Base-by-base conservation (phyloP, 2,113 vertebrate species). In the Seriola aureovittata region DNA sequence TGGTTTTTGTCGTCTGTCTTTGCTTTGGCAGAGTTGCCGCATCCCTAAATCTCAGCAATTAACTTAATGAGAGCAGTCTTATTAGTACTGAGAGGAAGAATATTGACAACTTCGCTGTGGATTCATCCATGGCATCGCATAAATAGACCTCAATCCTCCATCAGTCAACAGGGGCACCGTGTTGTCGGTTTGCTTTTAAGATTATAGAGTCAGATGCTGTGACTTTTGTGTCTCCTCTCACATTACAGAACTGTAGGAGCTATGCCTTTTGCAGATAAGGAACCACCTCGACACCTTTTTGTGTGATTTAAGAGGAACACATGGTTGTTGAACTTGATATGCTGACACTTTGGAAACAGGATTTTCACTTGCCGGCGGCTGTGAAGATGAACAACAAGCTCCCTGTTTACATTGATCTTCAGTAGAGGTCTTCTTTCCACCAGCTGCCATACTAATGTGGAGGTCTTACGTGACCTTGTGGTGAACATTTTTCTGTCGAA, bases 401-500 rank as follows among this genome's bases (percentile, higher is more conserved):
- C 40, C 55, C 38, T 23, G 32, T 42, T 54, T 62, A 25, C 59
- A 34, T 60, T 23, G 14, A 38, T 64, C 67, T 69, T 25, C 11
- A 36, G 42, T 0, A 38, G 11, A 34, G 64, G 36, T 21, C 25
- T 25, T 58, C 11, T 12, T 38, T 54, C 57, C 11, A 19, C 60
- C 55, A 54, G 46, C 54, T 42, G 29, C 32, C 71, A 13, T 11
- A 72, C 36, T 57, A 69, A 85, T 76, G 16, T 10, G 1, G 40
- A 46, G 19, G 50, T 75, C 81, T 79, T 40, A 36, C 54, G 34
- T 59, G 72, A 89, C 89, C 78, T 78, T 42, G 75, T 75, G 68
- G 54, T 73, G n/a, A 78, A 75, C 6, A 44, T 50, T 46, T 6
- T 14, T 4, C 6, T 7, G 12, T 76, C 64, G 32, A 29, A 70